Base-by-base conservation (phyloP, 2,888 invertebrate genomes). In the Lithosia quadra region DNA sequence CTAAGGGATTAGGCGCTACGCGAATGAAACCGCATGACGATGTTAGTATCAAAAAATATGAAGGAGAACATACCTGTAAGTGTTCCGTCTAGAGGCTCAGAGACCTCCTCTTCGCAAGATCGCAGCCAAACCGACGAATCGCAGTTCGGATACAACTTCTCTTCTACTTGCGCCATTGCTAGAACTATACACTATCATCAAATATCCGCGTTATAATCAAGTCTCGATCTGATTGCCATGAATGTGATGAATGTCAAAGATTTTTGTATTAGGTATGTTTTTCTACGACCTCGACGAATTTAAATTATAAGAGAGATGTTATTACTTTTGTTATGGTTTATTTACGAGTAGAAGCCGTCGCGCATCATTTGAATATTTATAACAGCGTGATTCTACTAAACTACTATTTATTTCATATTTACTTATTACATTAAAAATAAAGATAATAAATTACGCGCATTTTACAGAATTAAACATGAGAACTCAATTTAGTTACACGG, bases 61-160 rank as follows among this genome's bases (percentile, higher is more conserved):
- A 62, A 49, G 11, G 21, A 13, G 0, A 39, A 55, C 69, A 65
- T 81, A 94, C 97, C 98, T 86, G 94, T 95, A 0, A 96, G 85
- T 67, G 91, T 88, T 7, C 98, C 98, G 61, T 93, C 86, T 13
- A 98, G 90, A 0, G 98, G 98, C 73, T 96, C 95, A 1, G 95
- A 90, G 34, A 98, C 96, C 93, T 98, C 98, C 69, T 96, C 88
- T 72, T 96, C 96, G 78, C 98, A 98, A 3, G 97, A 97, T 67
- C 98, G 95, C 81, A 98, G 89, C 98, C 98, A 98, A 43, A 98
- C 96, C 36, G 95, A 96, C 0, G 96, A 92, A 78, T 98, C 97
- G 81, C 97, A 97, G 83, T 97, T 96, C 2, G 96, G 96, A 86
- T 96, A 96, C 43, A 92, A 74, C 69, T 91, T 90, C 67, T 84